A percentile compares a stretch with the other conserved stretches of the same genome.
Conservation (phyloP, 2,113 vertebrate species). For the Clupea harengus region DNA sequence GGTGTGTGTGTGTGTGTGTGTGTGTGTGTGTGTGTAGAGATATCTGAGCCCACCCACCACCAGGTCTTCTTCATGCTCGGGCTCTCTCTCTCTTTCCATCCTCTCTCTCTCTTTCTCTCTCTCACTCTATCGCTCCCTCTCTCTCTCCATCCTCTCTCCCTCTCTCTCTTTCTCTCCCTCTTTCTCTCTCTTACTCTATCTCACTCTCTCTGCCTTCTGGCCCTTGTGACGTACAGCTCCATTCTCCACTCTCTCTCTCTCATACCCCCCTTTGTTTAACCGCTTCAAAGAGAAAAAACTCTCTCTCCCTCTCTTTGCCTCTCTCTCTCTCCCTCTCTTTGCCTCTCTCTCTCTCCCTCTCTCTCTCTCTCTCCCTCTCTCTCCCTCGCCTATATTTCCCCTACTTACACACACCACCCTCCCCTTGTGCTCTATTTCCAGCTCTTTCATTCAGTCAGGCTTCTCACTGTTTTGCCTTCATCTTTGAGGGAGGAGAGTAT, state of each 20-base stretch:
- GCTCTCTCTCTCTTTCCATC: not conserved
- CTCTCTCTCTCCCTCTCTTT: not conserved
- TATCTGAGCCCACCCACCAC: not conserved
- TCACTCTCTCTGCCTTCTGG: constrained; percentile 3
- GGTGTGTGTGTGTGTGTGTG: not conserved
- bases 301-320: not conserved
- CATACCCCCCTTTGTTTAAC: not conserved
- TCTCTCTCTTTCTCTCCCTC: constrained; percentile 18
- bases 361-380: not conserved
- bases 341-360: not conserved
- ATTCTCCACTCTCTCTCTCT: not conserved
- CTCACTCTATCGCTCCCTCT: constrained; percentile 5
- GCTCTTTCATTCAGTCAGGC: too few relatives aligned
- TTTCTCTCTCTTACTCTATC: constrained; percentile 26
- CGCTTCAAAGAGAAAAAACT: not conserved
- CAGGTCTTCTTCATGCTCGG: not conserved
- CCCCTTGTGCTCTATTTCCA: too few relatives aligned
- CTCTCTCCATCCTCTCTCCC: not conserved
- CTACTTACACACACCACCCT: not conserved
- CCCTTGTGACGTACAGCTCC: constrained; percentile 14
- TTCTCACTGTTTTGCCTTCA: too few relatives aligned
- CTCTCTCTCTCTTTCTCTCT: constrained; percentile 45
- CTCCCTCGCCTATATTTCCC: not conserved
- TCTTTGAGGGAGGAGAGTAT: too few relatives aligned
- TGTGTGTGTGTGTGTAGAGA: not conserved